These are phyloP conservation scores for Boloria euphrosyne DNA, from an alignment of 2,888 invertebrate species.

Conservation along the genomic window DNA sequence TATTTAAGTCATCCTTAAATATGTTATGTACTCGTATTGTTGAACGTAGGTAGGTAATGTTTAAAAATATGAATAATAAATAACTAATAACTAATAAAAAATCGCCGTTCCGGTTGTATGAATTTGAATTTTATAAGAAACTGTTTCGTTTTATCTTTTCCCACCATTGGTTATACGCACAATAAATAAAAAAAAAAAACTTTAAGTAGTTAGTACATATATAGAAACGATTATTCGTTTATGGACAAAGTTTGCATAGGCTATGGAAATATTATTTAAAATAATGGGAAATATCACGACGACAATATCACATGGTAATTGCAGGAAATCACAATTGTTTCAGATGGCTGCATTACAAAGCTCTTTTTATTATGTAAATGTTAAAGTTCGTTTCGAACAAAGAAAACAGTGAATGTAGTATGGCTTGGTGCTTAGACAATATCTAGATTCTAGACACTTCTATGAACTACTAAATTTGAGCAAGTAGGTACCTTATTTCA, in stretches of 20 bases:
- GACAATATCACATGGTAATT: constrained; percentile 31
- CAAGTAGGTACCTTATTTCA: too few relatives aligned
- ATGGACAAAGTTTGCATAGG: constrained; percentile 17
- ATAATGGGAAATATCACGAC: constrained; percentile 26
- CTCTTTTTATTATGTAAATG: constrained; percentile 10
- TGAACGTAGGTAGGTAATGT: too few relatives aligned
- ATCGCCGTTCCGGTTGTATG: not conserved
- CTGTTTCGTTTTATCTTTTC: not conserved
- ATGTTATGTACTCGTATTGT: too few relatives aligned
- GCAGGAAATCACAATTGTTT: constrained; percentile 21
- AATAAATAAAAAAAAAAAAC: not conserved
- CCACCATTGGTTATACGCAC: not conserved
- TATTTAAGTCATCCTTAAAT: not conserved
- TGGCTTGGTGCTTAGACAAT: too few relatives aligned
- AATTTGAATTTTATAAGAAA: constrained; percentile 8
- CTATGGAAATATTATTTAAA: constrained; percentile 22
- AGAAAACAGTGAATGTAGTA: not conserved
- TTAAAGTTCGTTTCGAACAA: constrained; percentile 5
- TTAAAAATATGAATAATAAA: not conserved
- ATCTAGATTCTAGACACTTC: too few relatives aligned
- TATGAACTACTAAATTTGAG: too few relatives aligned
- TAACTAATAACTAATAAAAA: not conserved
- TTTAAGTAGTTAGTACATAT: constrained; percentile 22
- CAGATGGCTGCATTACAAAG: constrained; percentile 10
- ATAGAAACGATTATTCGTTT: constrained; percentile 16